Evolutionary conservation across 2,113 vertebrate species (phyloP).

Genomic region (Eublepharis macularius): DNA sequence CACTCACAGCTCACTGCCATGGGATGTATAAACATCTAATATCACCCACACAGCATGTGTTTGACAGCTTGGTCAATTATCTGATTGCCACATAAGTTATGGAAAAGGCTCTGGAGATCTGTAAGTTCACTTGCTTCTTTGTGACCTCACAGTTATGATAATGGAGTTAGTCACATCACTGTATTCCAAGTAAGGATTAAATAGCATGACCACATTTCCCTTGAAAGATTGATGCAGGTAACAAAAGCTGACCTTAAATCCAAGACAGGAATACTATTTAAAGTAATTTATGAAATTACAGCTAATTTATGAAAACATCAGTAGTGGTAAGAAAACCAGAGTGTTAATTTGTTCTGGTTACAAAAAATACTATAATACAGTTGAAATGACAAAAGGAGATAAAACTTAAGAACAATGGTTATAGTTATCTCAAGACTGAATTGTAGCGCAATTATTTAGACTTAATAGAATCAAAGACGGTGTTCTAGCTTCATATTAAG

Average conservation of each 20-base stretch:
- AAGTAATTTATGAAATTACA: background rate
- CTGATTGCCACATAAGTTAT: background rate
- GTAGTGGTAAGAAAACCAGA: background rate
- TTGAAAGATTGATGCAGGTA: background rate
- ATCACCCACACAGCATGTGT: background rate
- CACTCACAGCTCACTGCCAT: background rate
- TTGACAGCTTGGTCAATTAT: background rate
- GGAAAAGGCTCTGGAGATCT: background rate
- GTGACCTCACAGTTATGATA: background rate
- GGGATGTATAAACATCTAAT: background rate
- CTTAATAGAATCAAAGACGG: background rate
- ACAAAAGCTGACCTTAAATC: background rate
- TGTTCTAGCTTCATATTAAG: background rate
- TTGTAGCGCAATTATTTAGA: background rate
- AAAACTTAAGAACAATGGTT: background rate
- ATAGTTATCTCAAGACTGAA: background rate
- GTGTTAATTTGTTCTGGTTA: background rate
- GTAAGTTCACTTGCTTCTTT: background rate
- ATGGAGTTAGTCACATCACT: background rate
- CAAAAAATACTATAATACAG: no score
- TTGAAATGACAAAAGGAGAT: background rate
- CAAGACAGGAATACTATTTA: background rate
- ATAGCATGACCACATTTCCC: rapidly evolving
- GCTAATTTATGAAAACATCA: background rate
- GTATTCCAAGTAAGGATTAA: background rate